Conservation (phyloP, 2,797 vertebrate genomes). For the Micrastur ruficollis region DNA sequence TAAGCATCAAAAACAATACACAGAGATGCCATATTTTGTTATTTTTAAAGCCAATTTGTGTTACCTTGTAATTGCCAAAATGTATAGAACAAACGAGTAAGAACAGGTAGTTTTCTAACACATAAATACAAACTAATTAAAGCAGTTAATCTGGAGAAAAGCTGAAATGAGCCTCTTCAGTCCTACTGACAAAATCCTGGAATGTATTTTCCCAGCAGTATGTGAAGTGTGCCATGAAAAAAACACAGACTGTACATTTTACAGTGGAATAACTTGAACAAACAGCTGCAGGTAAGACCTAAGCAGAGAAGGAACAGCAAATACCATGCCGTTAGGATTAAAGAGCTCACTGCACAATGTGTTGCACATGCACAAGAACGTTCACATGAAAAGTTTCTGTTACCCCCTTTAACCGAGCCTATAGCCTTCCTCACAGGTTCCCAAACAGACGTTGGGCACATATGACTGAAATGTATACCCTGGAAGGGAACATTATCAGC, state of each 20-base stretch:
- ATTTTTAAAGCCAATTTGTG: background rate
- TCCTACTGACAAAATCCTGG: background rate
- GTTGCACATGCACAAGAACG: accelerated
- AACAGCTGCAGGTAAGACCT: background rate
- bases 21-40: background rate
- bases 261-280: background rate
- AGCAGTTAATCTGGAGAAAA: background rate
- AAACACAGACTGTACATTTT: background rate
- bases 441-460: background rate
- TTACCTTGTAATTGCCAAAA: background rate
- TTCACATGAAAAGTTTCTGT: background rate
- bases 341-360: background rate
- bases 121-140: background rate
- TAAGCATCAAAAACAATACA: background rate
- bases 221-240: background rate
- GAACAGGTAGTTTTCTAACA: background rate
- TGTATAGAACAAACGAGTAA: background rate
- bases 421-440: background rate
- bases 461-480: background rate
- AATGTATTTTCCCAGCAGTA: background rate
- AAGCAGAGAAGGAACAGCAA: background rate
- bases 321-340: no score
- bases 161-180: background rate
- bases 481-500: background rate
- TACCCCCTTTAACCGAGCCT: background rate